Base-by-base conservation (phyloP, 2,888 invertebrate species). In the Dryocosmus kuriphilus region DNA sequence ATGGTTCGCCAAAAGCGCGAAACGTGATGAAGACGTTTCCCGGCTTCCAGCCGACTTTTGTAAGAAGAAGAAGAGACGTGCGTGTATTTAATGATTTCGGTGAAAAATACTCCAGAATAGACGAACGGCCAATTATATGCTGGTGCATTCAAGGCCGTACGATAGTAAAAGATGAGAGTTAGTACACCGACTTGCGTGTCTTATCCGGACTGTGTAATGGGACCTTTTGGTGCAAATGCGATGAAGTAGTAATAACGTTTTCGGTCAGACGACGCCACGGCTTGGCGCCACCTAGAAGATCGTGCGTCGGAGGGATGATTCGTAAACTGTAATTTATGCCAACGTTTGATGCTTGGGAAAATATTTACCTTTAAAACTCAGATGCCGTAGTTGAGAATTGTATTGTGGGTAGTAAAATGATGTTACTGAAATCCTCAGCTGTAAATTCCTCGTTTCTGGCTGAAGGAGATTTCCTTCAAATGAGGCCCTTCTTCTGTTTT, bases 1-100 rank as follows among this genome's bases (percentile, higher is more conserved):
- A 73, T 77, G 55, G 79, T 80, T 82, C 77, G 79, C 79, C 79
- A 78, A 81, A 79, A 81, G 80, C 78, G 82, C 82, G 78, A 79
- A 79, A 77, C 79, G 77, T 82, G 80, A 82, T 83, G 80, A 83
- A 82, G 83, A 82, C 81, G 80, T 82, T 63, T 82, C 80, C 78
- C 81, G 79, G 80, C 78, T 78, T 30, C 14, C 14, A n/a, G 24
- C n/a, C 57, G 61, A 41, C 74, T 22, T 65, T 38, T 60, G 41
- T 46, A 55, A 30, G 27, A 67, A 24, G 19, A 67, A 67, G 27
- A 75, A 67, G 80, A 78, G 80, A 78, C 80, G 81, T 83, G 84
- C 84, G 82, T 82, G 84, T 82, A 63, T 77, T 80, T 81, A 84
- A 84, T 83, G 82, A 84, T 83, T 81, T 83, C 80, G 81, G 81